Evolutionary conservation across 2,888 invertebrate species (phyloP).

Genomic region (Amphiduros pacificus): DNA sequence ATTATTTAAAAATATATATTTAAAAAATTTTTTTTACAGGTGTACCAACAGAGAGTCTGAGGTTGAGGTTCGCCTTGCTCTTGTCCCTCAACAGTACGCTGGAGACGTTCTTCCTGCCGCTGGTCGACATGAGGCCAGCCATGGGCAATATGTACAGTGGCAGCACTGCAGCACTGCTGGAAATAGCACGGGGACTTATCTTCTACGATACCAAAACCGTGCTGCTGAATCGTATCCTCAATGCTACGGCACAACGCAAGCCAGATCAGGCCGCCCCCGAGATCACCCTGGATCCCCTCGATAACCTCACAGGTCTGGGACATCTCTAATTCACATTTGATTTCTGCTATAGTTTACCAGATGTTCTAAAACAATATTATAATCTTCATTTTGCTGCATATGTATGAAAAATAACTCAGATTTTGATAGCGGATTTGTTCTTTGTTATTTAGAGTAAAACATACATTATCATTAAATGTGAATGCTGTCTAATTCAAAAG

Average conservation of each 20-base stretch:
- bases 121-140: conserved; percentile 52
- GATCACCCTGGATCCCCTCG: conserved; percentile 56
- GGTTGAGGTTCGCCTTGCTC: conserved; percentile 51
- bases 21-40: too few relatives aligned
- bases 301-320: conserved; percentile 49
- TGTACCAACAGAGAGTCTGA: conserved; percentile 50
- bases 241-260: conserved; percentile 53
- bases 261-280: conserved; percentile 58
- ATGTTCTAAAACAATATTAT: background rate
- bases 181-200: conserved; percentile 39
- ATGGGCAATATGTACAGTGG: conserved; percentile 42
- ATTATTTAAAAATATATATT: too few relatives aligned
- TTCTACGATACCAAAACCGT: conserved; percentile 55
- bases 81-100: conserved; percentile 53
- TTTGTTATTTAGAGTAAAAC: too few relatives aligned
- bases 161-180: conserved; percentile 47
- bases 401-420: too few relatives aligned
- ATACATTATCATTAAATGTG: too few relatives aligned
- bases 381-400: too few relatives aligned
- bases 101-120: conserved; percentile 53
- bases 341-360: background rate
- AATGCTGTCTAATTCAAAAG: too few relatives aligned
- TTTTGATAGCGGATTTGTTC: too few relatives aligned
- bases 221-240: conserved; percentile 51
- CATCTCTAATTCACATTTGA: too few relatives aligned